phyloP scores from a whole-genome alignment of 2,888 invertebrate genomes.

The Palloptera scutellata region DNA sequence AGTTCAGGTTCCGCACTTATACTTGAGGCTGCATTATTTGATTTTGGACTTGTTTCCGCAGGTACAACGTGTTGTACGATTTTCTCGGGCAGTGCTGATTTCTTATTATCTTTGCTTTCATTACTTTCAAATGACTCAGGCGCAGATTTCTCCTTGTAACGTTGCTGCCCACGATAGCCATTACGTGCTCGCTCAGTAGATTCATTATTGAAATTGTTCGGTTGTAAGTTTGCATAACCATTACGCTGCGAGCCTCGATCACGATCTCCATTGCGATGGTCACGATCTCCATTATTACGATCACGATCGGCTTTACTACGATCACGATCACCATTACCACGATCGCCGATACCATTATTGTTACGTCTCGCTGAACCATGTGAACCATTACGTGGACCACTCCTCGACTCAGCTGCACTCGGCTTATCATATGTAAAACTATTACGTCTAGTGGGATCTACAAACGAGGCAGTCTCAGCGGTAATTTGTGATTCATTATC shows the following conservation, averaged over 20 bases:
- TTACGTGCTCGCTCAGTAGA: constrained; percentile 49
- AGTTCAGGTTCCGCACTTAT: constrained; percentile 27
- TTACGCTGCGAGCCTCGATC: constrained; percentile 33
- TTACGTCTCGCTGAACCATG: constrained; percentile 14
- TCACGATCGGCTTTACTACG: constrained; percentile 48
- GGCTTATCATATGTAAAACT: constrained; percentile 39
- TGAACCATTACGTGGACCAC: constrained; percentile 33
- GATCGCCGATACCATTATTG: constrained; percentile 8
- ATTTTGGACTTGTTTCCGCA: constrained; percentile 15
- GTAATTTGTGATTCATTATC: constrained; percentile 62
- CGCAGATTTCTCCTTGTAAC: constrained; percentile 49
- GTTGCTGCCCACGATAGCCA: constrained; percentile 51
- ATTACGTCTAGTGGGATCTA: constrained; percentile 45
- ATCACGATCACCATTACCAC: constrained; percentile 7
- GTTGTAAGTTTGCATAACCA: constrained; percentile 28
- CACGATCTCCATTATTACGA: not conserved
- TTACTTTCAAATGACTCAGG: constrained; percentile 28
- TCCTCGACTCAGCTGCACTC: constrained; percentile 24
- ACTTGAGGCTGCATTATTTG: constrained; percentile 13
- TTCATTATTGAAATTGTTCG: constrained; percentile 26
- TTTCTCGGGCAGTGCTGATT: constrained; percentile 29
- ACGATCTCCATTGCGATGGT: not conserved
- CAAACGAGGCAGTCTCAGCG: constrained; percentile 81
- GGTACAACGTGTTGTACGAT: constrained; percentile 10
- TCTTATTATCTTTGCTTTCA: constrained; percentile 43